These are phyloP conservation scores for Epistrophe grossulariae DNA, from an alignment of 2,888 invertebrate genomes.

Conservation along the genomic window DNA sequence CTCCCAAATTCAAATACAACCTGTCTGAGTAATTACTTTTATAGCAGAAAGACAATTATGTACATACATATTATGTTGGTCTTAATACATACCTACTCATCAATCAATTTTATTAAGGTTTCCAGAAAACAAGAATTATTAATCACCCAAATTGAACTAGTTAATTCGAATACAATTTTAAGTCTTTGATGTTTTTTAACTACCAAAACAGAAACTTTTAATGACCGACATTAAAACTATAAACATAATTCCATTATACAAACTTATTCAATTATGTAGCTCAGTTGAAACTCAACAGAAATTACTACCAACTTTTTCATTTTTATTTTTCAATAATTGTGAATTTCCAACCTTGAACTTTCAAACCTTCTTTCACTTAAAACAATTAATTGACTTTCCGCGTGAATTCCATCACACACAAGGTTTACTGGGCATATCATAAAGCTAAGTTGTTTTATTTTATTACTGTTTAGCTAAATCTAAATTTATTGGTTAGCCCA, in stretches of 20 bases:
- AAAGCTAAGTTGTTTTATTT: not conserved
- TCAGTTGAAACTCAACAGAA: not conserved
- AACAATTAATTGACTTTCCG: conserved; percentile 53
- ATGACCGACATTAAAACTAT: not conserved
- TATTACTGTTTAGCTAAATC: conserved; percentile 18
- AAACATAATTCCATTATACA: not conserved
- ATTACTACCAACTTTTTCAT: conserved; percentile 28
- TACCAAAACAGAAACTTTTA: not conserved
- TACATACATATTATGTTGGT: not conserved
- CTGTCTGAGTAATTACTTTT: not conserved
- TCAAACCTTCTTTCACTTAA: conserved; percentile 39
- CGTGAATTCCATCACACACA: conserved; percentile 35
- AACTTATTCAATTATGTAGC: conserved; percentile 3
- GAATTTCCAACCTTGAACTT: conserved; percentile 70
- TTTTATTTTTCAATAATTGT: conserved; percentile 22
- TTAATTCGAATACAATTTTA: not conserved
- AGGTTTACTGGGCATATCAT: not conserved
- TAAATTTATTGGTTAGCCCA: conserved; percentile 57
- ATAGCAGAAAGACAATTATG: not conserved
- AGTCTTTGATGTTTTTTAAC: not conserved
- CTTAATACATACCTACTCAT: not conserved
- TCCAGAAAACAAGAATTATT: not conserved
- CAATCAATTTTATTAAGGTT: conserved; percentile 3
- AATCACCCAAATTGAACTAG: conserved; percentile 2
- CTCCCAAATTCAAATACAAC: not conserved